Conservation (phyloP, 2,888 invertebrate species). For the Parelbella ahira region DNA sequence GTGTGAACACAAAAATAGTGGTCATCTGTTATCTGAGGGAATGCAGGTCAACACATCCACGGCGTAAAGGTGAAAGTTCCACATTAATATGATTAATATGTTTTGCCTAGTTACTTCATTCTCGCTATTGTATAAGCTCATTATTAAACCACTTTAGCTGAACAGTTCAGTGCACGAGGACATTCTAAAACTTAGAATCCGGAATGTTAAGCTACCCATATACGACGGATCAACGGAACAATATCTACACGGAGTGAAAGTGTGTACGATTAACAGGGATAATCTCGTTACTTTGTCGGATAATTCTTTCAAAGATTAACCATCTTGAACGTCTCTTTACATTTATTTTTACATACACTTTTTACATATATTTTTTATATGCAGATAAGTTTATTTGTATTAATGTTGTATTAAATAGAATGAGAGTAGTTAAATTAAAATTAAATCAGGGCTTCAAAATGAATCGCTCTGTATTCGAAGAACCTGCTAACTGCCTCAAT, state of each 20-base stretch:
- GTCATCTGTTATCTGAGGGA: too few species aligned
- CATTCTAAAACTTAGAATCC: conserved; percentile 1
- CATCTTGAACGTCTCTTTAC: too few species aligned
- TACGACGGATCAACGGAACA: conserved; percentile 2
- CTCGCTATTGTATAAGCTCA: conserved; percentile 21
- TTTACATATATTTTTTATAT: too few species aligned
- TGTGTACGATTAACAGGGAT: too few species aligned
- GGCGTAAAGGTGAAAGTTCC: conserved; percentile 15
- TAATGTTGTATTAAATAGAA: too few species aligned
- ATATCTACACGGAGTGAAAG: conserved; percentile 8
- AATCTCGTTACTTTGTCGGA: too few species aligned
- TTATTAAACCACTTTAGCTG: conserved; percentile 26
- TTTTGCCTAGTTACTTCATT: conserved; percentile 18
- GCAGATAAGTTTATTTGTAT: too few species aligned
- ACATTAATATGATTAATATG: conserved; percentile 22
- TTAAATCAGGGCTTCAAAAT: not conserved
- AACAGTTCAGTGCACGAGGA: conserved; percentile 11
- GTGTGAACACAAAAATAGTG: not conserved
- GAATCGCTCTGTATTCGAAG: not conserved
- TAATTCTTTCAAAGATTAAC: not conserved
- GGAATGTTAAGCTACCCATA: conserved; percentile 14
- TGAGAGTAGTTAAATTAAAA: not conserved
- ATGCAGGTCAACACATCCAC: conserved; percentile 16
- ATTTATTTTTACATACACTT: too few species aligned
- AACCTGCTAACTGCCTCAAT: conserved; percentile 11